Evolutionary conservation across 2,888 invertebrate species (phyloP).

Genomic region (Trissoscelio sp.): DNA sequence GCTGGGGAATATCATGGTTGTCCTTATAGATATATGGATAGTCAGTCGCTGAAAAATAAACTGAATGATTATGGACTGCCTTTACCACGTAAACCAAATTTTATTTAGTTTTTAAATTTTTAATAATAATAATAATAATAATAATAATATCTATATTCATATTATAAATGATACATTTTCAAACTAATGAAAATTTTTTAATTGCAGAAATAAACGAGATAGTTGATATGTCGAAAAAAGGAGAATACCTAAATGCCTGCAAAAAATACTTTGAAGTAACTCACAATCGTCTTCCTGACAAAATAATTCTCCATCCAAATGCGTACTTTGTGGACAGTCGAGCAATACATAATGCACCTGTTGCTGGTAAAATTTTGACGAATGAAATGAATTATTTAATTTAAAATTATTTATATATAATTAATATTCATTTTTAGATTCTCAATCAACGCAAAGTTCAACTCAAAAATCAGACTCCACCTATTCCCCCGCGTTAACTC

Average conservation of each 20-base stretch:
- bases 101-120: not conserved
- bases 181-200: too few relatives aligned
- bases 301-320: constrained; percentile 94
- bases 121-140: too few relatives aligned
- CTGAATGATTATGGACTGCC: constrained; percentile 88
- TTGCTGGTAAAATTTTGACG: constrained; percentile 37
- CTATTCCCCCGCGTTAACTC: not conserved
- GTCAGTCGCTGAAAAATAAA: constrained; percentile 88
- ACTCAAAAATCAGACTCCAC: not conserved
- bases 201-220: constrained; percentile 89
- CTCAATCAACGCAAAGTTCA: too few relatives aligned
- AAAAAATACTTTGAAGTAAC: constrained; percentile 92
- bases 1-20: constrained; percentile 96
- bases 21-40: constrained; percentile 94
- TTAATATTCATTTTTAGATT: too few relatives aligned
- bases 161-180: too few relatives aligned
- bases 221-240: constrained; percentile 88
- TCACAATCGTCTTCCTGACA: constrained; percentile 87
- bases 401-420: too few relatives aligned
- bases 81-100: constrained; percentile 84
- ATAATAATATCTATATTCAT: too few relatives aligned
- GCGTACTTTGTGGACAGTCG: constrained; percentile 90
- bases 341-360: constrained; percentile 72
- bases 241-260: constrained; percentile 95
- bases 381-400: too few relatives aligned